Evolutionary conservation across 2,888 invertebrate genomes (phyloP).

Genomic region (Aporophyla lueneburgensis): DNA sequence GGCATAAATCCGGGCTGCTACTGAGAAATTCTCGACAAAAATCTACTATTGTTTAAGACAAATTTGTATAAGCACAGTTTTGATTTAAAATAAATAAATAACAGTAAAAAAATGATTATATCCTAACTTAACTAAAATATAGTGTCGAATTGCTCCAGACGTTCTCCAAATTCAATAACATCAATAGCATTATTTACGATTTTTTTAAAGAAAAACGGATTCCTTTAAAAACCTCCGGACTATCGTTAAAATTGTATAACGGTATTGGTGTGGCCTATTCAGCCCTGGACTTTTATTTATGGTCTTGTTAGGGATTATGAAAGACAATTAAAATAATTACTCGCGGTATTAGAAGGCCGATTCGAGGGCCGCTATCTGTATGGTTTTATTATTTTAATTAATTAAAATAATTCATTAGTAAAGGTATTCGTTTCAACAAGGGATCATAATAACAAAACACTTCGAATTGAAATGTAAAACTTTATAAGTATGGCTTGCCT

Average conservation of each 20-base stretch:
- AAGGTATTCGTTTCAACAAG: slow-evolving; percentile 29
- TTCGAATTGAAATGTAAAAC: slow-evolving; percentile 15
- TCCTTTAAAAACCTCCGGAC: neutral
- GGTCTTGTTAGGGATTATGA: slow-evolving; percentile 11
- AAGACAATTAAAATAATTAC: slow-evolving; percentile 32
- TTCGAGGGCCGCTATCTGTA: slow-evolving; percentile 1
- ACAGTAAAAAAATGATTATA: too few relatives aligned
- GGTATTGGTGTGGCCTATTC: neutral
- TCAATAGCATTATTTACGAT: too few relatives aligned
- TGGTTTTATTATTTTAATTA: slow-evolving; percentile 32
- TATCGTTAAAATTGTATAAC: neutral
- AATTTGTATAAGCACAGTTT: too few relatives aligned
- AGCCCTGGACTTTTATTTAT: neutral
- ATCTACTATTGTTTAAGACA: too few relatives aligned
- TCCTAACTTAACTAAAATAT: too few relatives aligned
- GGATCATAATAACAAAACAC: slow-evolving; percentile 17
- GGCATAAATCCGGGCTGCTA: too few relatives aligned
- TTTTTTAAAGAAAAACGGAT: neutral
- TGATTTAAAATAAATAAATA: too few relatives aligned
- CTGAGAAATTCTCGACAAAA: too few relatives aligned
- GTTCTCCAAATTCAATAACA: too few relatives aligned
- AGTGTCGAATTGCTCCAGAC: too few relatives aligned
- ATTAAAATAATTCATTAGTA: slow-evolving; percentile 43
- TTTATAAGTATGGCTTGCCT: neutral
- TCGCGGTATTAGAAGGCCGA: neutral